Percentiles rank a stretch among this genome's conserved stretches.
These are phyloP conservation scores for Dissostichus mawsoni DNA, from an alignment of 2,113 vertebrate species.

Conservation along the genomic window DNA sequence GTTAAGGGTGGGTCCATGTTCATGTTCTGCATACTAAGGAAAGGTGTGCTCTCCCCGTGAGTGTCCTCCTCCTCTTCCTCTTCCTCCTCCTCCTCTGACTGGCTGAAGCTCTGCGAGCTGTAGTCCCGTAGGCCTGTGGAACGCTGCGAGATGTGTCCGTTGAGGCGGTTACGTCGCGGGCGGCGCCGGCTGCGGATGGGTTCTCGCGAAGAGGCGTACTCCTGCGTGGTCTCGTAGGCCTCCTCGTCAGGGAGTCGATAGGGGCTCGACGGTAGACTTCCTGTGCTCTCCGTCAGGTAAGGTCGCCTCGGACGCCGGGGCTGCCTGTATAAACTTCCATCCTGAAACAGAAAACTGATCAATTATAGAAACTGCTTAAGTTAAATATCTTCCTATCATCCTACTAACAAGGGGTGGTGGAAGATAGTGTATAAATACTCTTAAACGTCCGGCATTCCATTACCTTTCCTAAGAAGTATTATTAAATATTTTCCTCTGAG, in stretches of 20 bases:
- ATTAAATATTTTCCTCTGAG: no score
- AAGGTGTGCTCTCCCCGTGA: conserved; percentile 94
- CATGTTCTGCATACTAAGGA: conserved; percentile 94
- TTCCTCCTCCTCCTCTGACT: conserved; percentile 91
- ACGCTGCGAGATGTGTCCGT: conserved; percentile 91
- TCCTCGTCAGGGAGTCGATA: conserved; percentile 94
- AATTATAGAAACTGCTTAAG: neutral
- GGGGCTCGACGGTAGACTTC: conserved; percentile 96
- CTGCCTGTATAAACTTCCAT: conserved; percentile 90
- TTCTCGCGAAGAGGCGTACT: conserved; percentile 92
- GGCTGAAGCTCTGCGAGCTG: conserved; percentile 93
- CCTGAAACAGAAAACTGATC: conserved; percentile 70
- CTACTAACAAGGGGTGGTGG: neutral
- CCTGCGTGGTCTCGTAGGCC: conserved; percentile 97
- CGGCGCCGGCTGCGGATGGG: conserved; percentile 86
- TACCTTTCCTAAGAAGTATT: no score
- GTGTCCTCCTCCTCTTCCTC: conserved; percentile 84
- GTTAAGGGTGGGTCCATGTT: conserved; percentile 80
- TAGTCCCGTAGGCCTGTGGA: conserved; percentile 89
- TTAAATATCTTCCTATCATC: neutral
- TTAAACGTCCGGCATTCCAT: no score
- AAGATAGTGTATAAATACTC: no score
- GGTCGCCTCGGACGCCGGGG: conserved; percentile 84
- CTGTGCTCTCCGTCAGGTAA: conserved; percentile 91
- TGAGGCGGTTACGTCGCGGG: conserved; percentile 92